phyloP scores from a whole-genome alignment of 2,797 vertebrate species.

The Muscicapa comitata region DNA sequence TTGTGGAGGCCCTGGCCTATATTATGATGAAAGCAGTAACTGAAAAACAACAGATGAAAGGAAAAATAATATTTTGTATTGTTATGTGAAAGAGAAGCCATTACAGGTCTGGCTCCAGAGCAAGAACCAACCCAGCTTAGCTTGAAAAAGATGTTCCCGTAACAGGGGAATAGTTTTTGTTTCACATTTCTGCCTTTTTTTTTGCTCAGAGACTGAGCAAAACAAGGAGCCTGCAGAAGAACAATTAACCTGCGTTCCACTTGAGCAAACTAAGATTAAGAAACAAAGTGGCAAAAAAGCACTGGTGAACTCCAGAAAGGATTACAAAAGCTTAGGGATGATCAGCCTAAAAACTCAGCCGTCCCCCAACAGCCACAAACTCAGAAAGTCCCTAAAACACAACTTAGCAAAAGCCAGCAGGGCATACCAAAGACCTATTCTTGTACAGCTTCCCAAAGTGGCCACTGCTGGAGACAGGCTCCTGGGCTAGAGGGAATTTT shows the following conservation, averaged over 20 bases:
- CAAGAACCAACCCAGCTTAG: not conserved
- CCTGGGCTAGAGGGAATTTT: slow-evolving; percentile 51
- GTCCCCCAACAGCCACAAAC: not conserved
- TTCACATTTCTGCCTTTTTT: slow-evolving; percentile 8
- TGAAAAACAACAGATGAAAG: not conserved
- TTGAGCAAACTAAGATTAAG: slow-evolving; percentile 34
- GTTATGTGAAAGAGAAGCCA: not conserved
- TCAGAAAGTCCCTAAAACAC: slow-evolving; percentile 51
- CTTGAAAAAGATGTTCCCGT: not conserved
- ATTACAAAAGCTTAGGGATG: not conserved
- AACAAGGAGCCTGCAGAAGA: not conserved
- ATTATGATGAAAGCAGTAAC: not conserved
- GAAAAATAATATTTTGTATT: slow-evolving; percentile 19
- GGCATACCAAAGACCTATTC: slow-evolving; percentile 15
- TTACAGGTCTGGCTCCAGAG: slow-evolving; percentile 5
- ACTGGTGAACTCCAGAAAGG: not conserved
- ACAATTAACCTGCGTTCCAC: slow-evolving; percentile 36
- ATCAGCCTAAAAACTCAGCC: not conserved
- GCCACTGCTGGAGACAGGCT: slow-evolving; percentile 21
- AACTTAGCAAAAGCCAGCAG: not conserved
- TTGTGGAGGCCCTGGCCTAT: not conserved
- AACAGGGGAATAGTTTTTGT: not conserved
- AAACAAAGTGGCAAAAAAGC: not conserved
- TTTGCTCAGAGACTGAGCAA: not conserved
- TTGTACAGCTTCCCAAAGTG: not conserved